Evolutionary conservation across 2,888 invertebrate genomes (phyloP), one percentile per base, ranked within the genome.

Genomic region (Andrena minutula): DNA sequence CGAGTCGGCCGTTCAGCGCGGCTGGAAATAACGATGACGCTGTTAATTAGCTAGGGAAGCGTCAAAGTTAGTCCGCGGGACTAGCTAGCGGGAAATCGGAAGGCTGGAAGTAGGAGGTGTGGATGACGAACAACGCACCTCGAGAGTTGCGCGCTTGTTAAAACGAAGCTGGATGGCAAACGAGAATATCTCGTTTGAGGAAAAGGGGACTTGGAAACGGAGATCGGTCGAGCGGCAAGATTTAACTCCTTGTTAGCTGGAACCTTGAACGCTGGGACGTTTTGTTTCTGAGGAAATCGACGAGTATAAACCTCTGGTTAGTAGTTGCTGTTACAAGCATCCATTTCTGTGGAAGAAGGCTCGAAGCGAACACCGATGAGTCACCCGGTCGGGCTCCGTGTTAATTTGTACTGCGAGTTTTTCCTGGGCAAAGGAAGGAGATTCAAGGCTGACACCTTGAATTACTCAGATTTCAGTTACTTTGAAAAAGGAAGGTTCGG

Each of bases 21-120:
- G 60, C 16, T 51, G 72, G 72, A 77, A 80, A 85, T 80, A 83
- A 72, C 65, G 66, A 70, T 69, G 76, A 69, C 71, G 75, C 47
- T 16, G 66, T 82, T 76, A 85, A 84, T 85, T 76, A 82, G 26
- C 47, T 1, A 58, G 65, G n/a, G 61, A 63, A 53, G 65, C 64
- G 61, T 73, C 47, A 61, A 58, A 41, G 41, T 30, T 30, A 16
- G 28, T 30, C n/a, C 35, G 16, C 10, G 69, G 28, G 8, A 2
- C 20, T 35, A 5, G 49, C n/a, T 12, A n/a, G 53, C 4, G 63
- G 60, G 51, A 56, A 79, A 83, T 68, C 53, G 60, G 65, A 69
- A 65, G 56, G 68, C 26, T 51, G 56, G 63, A 26, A 49, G 28
- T n/a, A 63, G 60, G 47, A 56, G 61, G 51, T 49, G 51, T 49